These are phyloP conservation scores for Grapholita molesta DNA, from an alignment of 1,140 invertebrate species.

Conservation along the genomic window DNA sequence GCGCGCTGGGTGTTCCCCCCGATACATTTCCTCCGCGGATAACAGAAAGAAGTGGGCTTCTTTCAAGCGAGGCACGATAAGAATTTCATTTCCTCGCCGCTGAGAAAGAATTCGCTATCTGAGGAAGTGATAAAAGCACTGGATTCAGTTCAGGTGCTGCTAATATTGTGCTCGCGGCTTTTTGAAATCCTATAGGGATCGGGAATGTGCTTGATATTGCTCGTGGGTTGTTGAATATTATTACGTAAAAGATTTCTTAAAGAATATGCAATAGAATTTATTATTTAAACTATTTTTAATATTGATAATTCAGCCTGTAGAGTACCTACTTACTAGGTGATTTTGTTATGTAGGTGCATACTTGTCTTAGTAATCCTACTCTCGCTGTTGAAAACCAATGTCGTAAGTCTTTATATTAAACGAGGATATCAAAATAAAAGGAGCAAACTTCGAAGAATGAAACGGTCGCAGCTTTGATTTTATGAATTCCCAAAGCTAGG, in stretches of 20 bases:
- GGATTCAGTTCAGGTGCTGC: slow-evolving; percentile 56
- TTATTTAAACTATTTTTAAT: background rate
- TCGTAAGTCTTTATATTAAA: slow-evolving; percentile 1
- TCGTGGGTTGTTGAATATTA: background rate
- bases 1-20: slow-evolving; percentile 42
- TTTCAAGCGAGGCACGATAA: slow-evolving; percentile 69
- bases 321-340: no score
- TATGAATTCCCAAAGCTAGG: slow-evolving; percentile 75
- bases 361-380: no score
- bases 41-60: slow-evolving; percentile 69
- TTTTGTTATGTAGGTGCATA: background rate
- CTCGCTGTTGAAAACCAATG: no score
- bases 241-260: no score
- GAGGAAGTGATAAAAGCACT: slow-evolving; percentile 72
- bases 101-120: slow-evolving; percentile 66
- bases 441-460: slow-evolving; percentile 45
- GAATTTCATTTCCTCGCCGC: slow-evolving; percentile 75
- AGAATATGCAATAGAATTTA: no score
- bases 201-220: background rate
- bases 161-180: slow-evolving; percentile 36
- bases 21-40: slow-evolving; percentile 70
- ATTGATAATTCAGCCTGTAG: no score
- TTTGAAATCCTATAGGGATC: slow-evolving; percentile 23
- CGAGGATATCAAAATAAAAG: slow-evolving; percentile 30
- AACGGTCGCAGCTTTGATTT: slow-evolving; percentile 55